Conservation (phyloP, 2,797 vertebrate genomes). For the Notolepis coatsorum region DNA sequence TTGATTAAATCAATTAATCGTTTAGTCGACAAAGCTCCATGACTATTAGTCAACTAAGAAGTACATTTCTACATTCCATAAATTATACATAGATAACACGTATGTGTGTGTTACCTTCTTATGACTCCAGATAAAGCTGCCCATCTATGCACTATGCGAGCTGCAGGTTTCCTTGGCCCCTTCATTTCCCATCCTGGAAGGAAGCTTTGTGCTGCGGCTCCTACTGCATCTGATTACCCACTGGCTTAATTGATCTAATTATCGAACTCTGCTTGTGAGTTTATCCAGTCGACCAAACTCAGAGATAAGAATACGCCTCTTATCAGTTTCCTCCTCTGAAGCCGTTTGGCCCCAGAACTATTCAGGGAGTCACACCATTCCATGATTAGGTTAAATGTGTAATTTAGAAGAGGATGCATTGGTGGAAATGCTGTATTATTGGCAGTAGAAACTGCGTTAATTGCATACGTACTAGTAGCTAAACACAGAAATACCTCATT, state of each 20-base stretch:
- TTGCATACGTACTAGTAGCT: constrained; percentile 25
- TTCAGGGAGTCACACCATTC: constrained; percentile 46
- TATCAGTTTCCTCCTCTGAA: constrained; percentile 62
- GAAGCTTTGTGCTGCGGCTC: constrained; percentile 56
- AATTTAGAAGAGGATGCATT: constrained; percentile 49
- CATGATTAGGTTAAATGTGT: constrained; percentile 72
- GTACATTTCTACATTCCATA: not conserved
- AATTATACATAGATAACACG: not conserved
- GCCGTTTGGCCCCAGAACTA: constrained; percentile 60
- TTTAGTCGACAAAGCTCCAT: too few species aligned
- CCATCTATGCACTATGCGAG: constrained; percentile 45
- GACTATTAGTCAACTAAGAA: too few species aligned
- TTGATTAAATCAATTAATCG: too few species aligned
- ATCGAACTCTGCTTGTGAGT: constrained; percentile 78
- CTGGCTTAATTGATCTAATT: constrained; percentile 81
- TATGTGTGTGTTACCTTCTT: not conserved
- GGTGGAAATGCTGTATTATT: constrained; percentile 24
- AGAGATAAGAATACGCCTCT: constrained; percentile 70
- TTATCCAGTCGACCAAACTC: constrained; percentile 73
- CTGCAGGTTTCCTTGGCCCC: constrained; percentile 44
- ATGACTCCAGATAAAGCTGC: constrained; percentile 32
- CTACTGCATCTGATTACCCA: constrained; percentile 73
- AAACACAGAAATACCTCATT: not conserved
- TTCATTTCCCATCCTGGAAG: constrained; percentile 58
- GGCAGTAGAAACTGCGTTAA: constrained; percentile 29